A percentile compares a stretch with the other conserved stretches of the same genome.
Conservation (phyloP, 37 sponge, comb jelly and placozoan species). For the Tethya wilhelma region DNA sequence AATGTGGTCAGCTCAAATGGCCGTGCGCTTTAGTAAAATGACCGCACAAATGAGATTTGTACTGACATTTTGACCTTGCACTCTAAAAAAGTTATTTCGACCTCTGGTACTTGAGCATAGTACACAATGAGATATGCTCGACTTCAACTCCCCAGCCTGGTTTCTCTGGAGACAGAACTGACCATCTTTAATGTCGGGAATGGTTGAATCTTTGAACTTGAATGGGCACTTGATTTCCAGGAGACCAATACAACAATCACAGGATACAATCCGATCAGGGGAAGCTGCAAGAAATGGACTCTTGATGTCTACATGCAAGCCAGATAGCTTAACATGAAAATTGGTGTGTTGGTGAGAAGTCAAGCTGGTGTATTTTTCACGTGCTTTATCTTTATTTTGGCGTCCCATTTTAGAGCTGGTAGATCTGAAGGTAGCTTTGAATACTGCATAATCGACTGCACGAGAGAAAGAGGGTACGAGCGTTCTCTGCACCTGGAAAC, state of each 20-base stretch:
- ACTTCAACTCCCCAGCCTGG: not conserved
- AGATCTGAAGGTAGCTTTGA: not conserved
- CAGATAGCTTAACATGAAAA: not conserved
- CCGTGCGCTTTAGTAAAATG: too few relatives aligned
- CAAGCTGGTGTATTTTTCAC: not conserved
- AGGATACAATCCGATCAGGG: not conserved
- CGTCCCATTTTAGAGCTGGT: constrained; percentile 19
- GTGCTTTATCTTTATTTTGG: not conserved
- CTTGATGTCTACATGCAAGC: not conserved
- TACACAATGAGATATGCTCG: not conserved
- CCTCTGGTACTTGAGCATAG: too few relatives aligned
- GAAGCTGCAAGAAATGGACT: not conserved
- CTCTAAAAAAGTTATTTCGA: too few relatives aligned
- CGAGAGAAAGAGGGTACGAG: not conserved
- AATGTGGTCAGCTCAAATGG: too few relatives aligned
- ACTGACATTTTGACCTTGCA: too few relatives aligned
- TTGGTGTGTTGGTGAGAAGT: not conserved
- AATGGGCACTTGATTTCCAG: not conserved
- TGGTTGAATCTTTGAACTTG: not conserved
- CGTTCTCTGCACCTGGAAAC: not conserved
- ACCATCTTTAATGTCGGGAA: not conserved
- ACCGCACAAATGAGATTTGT: too few relatives aligned
- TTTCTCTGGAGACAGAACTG: not conserved
- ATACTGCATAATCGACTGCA: constrained; percentile 13
- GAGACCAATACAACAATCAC: not conserved